These are phyloP conservation scores for Suncus etruscus DNA, from an alignment of 2,113 vertebrate genomes.

Conservation along the genomic window DNA sequence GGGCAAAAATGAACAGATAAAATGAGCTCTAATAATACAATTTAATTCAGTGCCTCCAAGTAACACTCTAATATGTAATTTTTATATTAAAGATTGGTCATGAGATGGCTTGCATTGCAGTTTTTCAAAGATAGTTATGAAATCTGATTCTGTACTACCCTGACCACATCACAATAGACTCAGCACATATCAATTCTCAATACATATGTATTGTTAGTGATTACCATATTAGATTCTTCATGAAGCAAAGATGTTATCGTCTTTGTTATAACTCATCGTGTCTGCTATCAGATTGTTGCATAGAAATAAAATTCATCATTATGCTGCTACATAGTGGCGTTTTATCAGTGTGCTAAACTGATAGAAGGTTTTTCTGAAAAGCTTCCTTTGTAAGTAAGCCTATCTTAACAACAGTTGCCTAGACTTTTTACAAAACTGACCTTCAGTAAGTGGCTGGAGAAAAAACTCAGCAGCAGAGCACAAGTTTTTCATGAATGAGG, in stretches of 20 bases:
- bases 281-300: neutral
- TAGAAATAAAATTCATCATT: conserved; percentile 47
- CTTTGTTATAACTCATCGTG: conserved; percentile 38
- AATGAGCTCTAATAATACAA: conserved; percentile 47
- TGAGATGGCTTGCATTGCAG: neutral
- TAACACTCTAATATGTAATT: neutral
- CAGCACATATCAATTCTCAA: neutral
- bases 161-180: neutral
- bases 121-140: conserved; percentile 26
- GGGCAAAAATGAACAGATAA: conserved; percentile 23
- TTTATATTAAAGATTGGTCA: neutral
- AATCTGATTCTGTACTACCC: conserved; percentile 1
- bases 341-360: conserved; percentile 5
- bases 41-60: neutral
- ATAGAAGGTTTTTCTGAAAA: conserved; percentile 27
- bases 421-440: neutral
- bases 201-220: neutral
- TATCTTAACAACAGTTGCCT: neutral
- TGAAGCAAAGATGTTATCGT: conserved; percentile 29
- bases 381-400: conserved; percentile 13
- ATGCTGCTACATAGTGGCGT: neutral
- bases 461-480: too few species aligned
- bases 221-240: neutral
- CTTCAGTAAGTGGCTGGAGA: neutral
- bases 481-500: too few species aligned